Conservation (phyloP, 2,888 invertebrate species). For the Metacarcinus magister region DNA sequence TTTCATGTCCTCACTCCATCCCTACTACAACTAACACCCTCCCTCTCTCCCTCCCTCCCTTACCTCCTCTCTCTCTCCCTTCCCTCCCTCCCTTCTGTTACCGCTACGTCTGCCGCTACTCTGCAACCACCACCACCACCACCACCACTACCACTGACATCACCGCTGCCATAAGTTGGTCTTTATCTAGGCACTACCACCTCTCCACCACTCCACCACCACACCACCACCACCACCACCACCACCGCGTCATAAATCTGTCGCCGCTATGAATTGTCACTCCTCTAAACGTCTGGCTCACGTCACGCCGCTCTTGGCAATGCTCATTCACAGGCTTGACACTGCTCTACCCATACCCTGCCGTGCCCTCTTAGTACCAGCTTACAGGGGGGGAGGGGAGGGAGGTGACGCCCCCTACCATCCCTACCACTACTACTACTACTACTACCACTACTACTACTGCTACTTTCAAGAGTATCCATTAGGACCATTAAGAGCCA, state of each 20-base stretch:
- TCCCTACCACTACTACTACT: not conserved
- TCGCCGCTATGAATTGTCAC: constrained; percentile 19
- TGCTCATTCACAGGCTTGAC: constrained; percentile 28
- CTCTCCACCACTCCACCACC: not conserved
- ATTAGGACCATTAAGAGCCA: not conserved
- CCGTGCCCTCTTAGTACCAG: not conserved
- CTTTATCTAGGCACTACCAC: constrained; percentile 12
- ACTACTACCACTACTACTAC: not conserved
- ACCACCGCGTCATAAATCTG: constrained; percentile 45
- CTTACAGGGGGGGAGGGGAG: not conserved
- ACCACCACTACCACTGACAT: not conserved
- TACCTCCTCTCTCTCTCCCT: too few species aligned
- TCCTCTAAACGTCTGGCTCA: constrained; percentile 21
- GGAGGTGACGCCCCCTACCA: not conserved
- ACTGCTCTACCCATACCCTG: not conserved
- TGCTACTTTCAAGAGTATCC: not conserved
- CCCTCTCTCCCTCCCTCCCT: too few species aligned
- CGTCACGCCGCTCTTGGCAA: not conserved
- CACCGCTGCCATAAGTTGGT: not conserved
- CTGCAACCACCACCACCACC: not conserved
- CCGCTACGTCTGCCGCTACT: not conserved
- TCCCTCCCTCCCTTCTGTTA: not conserved
- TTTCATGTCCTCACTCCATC: not conserved
- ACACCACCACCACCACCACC: not conserved
- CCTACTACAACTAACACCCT: not conserved